phyloP scores from a whole-genome alignment of 1,140 invertebrate species.

The Zelostemma sp. region DNA sequence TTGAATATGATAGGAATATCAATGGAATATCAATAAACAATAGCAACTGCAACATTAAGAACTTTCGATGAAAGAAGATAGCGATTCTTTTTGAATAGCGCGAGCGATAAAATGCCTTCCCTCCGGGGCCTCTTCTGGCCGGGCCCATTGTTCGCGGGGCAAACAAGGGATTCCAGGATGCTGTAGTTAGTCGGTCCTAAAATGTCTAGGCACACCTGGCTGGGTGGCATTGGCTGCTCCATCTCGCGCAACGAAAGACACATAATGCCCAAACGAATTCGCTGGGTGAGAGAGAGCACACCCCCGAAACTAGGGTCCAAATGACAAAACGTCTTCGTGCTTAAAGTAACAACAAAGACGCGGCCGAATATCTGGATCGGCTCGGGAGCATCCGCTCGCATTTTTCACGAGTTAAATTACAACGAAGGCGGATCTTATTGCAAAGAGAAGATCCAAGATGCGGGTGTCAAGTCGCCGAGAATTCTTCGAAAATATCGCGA shows the following conservation, averaged over 20 bases:
- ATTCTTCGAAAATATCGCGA: conserved; percentile 26
- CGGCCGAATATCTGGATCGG: conserved; percentile 54
- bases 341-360: conserved; percentile 52
- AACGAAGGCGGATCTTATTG: conserved; percentile 31
- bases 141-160: conserved; percentile 53
- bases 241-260: conserved; percentile 34
- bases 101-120: conserved; percentile 45
- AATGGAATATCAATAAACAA: too few species aligned
- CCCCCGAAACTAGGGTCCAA: conserved; percentile 63
- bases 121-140: conserved; percentile 22
- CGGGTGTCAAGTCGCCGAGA: conserved; percentile 44
- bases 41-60: conserved; percentile 10
- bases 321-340: conserved; percentile 59
- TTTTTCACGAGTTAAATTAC: conserved; percentile 49
- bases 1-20: too few species aligned
- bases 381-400: conserved; percentile 34
- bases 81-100: conserved; percentile 32
- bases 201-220: conserved; percentile 58
- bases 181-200: conserved; percentile 55
- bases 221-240: conserved; percentile 49
- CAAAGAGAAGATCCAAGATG: conserved; percentile 35
- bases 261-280: conserved; percentile 41
- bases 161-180: conserved; percentile 57
- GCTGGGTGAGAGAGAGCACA: conserved; percentile 46
- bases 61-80: conserved; percentile 42